phyloP scores from a whole-genome alignment of 1,140 invertebrate species.

The Cylas formicarius region DNA sequence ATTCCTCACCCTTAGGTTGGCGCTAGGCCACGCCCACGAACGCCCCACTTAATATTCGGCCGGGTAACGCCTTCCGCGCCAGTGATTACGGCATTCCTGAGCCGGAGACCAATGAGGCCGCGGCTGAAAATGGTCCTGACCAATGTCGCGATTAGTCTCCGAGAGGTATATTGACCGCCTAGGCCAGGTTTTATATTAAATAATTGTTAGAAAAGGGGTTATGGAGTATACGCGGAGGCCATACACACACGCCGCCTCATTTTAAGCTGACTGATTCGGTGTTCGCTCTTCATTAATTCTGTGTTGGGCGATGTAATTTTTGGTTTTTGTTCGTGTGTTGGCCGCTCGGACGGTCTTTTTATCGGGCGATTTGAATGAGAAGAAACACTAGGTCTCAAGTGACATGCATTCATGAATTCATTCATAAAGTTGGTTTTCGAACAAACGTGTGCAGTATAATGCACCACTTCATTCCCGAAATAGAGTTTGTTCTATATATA shows the following conservation, averaged over 20 bases:
- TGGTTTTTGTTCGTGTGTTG: neutral
- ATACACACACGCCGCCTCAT: constrained; percentile 17
- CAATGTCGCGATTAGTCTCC: constrained; percentile 22
- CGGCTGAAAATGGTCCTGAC: constrained; percentile 13
- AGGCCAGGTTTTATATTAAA: constrained; percentile 31
- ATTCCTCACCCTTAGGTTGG: constrained; percentile 29
- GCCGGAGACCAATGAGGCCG: constrained; percentile 21
- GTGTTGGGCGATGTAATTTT: constrained; percentile 1
- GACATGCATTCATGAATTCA: neutral
- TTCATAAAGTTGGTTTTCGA: neutral
- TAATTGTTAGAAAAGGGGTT: constrained; percentile 33
- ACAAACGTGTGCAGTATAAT: neutral
- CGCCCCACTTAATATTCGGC: constrained; percentile 15
- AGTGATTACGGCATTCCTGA: constrained; percentile 30
- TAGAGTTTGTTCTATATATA: no score
- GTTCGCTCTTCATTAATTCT: no score
- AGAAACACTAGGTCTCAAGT: neutral
- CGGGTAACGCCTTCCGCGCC: constrained; percentile 21
- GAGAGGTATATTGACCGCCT: constrained; percentile 27
- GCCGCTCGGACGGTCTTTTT: constrained; percentile 15
- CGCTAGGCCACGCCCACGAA: constrained; percentile 19
- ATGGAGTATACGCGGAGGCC: constrained; percentile 29
- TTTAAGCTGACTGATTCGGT: constrained; percentile 21
- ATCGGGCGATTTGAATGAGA: constrained; percentile 8
- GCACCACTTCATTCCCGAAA: no score